phyloP scores from a whole-genome alignment of 2,888 invertebrate species.

The Lypha dubia region DNA sequence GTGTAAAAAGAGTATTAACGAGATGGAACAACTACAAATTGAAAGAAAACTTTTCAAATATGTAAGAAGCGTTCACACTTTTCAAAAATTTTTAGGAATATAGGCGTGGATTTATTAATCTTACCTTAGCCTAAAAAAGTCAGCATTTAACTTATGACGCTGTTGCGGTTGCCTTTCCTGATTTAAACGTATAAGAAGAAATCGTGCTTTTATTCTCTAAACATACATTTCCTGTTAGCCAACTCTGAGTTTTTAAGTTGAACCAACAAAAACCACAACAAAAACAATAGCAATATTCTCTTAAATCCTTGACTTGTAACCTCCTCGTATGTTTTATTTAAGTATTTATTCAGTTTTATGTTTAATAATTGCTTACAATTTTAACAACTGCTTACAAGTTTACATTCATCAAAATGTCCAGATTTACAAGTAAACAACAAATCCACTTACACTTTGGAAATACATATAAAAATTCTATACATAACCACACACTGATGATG shows the following conservation, averaged over 20 bases:
- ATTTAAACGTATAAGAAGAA: too few species aligned
- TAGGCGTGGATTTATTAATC: too few species aligned
- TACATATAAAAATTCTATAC: constrained; percentile 44
- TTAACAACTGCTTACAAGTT: constrained; percentile 66
- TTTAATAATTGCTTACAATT: constrained; percentile 67
- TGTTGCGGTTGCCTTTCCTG: too few species aligned
- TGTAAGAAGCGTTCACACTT: too few species aligned
- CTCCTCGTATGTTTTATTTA: constrained; percentile 46
- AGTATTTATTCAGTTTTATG: constrained; percentile 24
- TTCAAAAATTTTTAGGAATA: too few species aligned
- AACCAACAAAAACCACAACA: neutral
- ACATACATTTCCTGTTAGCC: constrained; percentile 5
- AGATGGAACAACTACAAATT: too few species aligned
- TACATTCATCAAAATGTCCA: constrained; percentile 70
- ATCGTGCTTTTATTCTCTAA: neutral
- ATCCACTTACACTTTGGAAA: constrained; percentile 19
- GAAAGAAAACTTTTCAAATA: too few species aligned
- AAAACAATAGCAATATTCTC: constrained; percentile 12
- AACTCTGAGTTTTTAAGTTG: neutral
- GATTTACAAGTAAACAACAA: constrained; percentile 37
- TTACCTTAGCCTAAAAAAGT: too few species aligned
- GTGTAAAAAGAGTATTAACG: too few species aligned
- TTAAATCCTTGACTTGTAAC: constrained; percentile 69
- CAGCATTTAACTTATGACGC: too few species aligned
- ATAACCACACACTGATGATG: too few species aligned